phyloP scores from a whole-genome alignment of 2,888 invertebrate genomes.

The Drosophila falleni region DNA sequence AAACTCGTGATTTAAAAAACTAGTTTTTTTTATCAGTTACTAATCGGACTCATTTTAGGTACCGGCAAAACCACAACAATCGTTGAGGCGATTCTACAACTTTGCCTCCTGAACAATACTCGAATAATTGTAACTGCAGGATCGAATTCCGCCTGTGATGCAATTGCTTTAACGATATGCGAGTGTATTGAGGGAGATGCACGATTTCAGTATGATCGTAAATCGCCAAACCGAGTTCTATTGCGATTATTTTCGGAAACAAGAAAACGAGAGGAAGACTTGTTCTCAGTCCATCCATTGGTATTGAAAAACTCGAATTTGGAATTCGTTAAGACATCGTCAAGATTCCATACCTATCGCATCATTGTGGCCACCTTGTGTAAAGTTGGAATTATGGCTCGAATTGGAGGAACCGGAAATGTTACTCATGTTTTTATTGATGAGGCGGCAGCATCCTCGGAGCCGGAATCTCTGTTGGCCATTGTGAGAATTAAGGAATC shows the following conservation, averaged over 20 bases:
- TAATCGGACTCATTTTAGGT: not conserved
- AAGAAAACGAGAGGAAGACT: not conserved
- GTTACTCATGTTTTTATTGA: conserved; percentile 1
- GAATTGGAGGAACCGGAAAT: not conserved
- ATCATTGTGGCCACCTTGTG: conserved; percentile 2
- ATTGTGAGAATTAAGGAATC: not conserved
- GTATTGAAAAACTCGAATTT: not conserved
- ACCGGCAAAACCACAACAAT: not conserved
- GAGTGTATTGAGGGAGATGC: not conserved
- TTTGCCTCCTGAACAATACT: not conserved
- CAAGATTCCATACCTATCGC: not conserved
- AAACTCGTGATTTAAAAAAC: too few relatives aligned
- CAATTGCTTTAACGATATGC: not conserved
- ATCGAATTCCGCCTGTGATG: not conserved
- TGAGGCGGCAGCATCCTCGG: conserved; percentile 5
- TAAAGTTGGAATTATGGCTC: not conserved
- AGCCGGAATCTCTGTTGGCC: conserved; percentile 1
- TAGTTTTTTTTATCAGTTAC: not conserved
- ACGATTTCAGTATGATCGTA: not conserved
- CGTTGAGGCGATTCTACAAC: conserved; percentile 1
- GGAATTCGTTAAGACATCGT: not conserved
- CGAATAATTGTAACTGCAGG: not conserved
- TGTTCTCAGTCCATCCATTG: not conserved
- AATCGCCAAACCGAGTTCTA: not conserved
- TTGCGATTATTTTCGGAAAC: not conserved